A percentile compares a stretch with the other conserved stretches of the same genome.
Conservation (phyloP, 2,797 vertebrate species). For the Agapornis canus region DNA sequence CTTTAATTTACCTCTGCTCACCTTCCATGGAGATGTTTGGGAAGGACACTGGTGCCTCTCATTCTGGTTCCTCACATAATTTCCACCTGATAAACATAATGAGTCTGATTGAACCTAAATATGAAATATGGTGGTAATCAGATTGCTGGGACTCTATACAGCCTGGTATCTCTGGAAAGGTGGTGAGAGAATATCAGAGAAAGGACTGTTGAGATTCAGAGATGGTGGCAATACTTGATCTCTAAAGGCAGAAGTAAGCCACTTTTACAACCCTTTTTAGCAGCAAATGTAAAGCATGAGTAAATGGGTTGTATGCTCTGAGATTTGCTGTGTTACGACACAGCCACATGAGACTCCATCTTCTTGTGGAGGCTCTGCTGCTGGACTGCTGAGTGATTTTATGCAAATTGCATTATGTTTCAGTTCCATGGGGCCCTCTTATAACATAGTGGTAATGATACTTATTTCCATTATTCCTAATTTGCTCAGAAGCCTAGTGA, state of each 20-base stretch:
- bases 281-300: background rate
- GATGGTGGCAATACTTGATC: background rate
- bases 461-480: background rate
- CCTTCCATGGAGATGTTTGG: background rate
- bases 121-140: accelerated
- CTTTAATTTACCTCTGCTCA: background rate
- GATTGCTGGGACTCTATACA: background rate
- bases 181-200: background rate
- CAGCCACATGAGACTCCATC: background rate
- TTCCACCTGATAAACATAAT: background rate
- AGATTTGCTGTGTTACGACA: background rate
- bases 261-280: background rate
- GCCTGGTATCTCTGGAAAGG: background rate
- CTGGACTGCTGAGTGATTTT: background rate
- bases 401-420: background rate
- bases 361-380: background rate
- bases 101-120: background rate
- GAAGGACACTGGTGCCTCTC: background rate
- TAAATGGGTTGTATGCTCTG: background rate
- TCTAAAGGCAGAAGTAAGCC: background rate
- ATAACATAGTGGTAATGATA: background rate
- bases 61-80: background rate
- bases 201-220: background rate
- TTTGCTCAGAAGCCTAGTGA: background rate
- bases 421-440: accelerated